Evolutionary conservation across 2,797 vertebrate species (phyloP).

Genomic region (Sciaenops ocellatus): DNA sequence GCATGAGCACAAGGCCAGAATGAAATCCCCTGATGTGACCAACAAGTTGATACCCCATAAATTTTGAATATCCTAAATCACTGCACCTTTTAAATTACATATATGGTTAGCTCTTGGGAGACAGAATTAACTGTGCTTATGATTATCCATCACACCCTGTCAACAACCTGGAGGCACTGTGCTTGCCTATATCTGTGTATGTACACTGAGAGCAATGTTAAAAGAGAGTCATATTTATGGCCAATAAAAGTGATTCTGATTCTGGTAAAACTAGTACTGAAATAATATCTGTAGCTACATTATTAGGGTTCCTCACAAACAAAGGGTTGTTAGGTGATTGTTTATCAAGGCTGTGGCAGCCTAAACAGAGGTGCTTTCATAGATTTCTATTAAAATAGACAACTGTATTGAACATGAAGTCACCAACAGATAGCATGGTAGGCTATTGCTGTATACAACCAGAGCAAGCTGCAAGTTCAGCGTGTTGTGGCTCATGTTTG

Average conservation of each 20-base stretch:
- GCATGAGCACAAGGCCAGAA: too few species aligned
- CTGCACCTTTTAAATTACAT: background rate
- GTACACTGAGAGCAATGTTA: too few species aligned
- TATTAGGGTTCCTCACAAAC: background rate
- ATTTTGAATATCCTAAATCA: too few species aligned
- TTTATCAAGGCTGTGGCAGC: background rate
- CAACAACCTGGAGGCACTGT: too few species aligned
- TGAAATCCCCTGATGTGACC: too few species aligned
- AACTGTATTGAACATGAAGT: background rate
- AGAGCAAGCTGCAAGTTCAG: conserved; percentile 1
- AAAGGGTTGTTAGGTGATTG: background rate
- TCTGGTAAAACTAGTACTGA: too few species aligned
- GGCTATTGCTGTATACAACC: background rate
- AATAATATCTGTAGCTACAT: background rate
- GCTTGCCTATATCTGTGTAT: too few species aligned
- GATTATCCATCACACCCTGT: background rate
- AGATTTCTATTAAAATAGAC: background rate
- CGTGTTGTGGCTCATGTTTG: conserved; percentile 3
- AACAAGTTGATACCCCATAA: too few species aligned
- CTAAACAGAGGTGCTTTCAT: background rate
- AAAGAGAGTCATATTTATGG: too few species aligned
- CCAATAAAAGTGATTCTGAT: too few species aligned
- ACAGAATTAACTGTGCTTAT: background rate
- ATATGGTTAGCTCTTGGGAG: background rate
- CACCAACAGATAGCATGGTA: background rate